A percentile compares a stretch with the other conserved stretches of the same genome.
Evolutionary conservation across 1,140 invertebrate species (phyloP).

Genomic region (Ips nitidus): DNA sequence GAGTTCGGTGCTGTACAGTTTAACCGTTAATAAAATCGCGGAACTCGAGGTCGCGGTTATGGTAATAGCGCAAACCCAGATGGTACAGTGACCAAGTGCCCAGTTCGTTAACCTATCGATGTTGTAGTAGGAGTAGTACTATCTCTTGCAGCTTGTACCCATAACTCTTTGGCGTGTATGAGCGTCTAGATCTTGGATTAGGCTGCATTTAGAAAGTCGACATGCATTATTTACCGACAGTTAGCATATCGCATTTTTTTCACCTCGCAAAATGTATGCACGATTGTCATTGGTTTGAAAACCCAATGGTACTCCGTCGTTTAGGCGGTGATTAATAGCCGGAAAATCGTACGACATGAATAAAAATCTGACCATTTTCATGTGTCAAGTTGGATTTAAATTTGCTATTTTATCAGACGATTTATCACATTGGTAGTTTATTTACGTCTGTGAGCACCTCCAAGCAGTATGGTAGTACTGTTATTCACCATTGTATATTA

Average conservation of each 20-base stretch:
- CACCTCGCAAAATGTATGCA: slow-evolving; percentile 3
- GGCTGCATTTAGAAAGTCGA: slow-evolving; percentile 21
- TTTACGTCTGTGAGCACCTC: too few relatives aligned
- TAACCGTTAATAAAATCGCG: slow-evolving; percentile 34
- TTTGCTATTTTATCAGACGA: too few relatives aligned
- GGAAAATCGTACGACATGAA: too few relatives aligned
- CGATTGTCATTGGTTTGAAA: background rate
- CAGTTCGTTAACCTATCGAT: slow-evolving; percentile 33
- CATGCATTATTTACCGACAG: slow-evolving; percentile 17
- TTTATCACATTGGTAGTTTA: too few relatives aligned
- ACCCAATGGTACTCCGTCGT: too few relatives aligned
- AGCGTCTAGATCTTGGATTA: slow-evolving; percentile 7
- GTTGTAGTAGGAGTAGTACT: slow-evolving; percentile 17
- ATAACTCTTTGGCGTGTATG: slow-evolving; percentile 19
- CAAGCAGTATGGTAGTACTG: too few relatives aligned
- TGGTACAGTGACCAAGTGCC: slow-evolving; percentile 38
- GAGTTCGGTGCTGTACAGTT: slow-evolving; percentile 14
- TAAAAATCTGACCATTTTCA: too few relatives aligned
- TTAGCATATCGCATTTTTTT: slow-evolving; percentile 12
- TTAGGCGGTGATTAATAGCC: too few relatives aligned
- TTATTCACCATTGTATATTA: too few relatives aligned
- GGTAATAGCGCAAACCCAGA: slow-evolving; percentile 25
- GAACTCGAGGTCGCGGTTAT: slow-evolving; percentile 27
- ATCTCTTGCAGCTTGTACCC: slow-evolving; percentile 25
- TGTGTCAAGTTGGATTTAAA: too few relatives aligned